Evolutionary conservation across 2,888 invertebrate species (phyloP).

Genomic region (Caradrina clavipalpis): DNA sequence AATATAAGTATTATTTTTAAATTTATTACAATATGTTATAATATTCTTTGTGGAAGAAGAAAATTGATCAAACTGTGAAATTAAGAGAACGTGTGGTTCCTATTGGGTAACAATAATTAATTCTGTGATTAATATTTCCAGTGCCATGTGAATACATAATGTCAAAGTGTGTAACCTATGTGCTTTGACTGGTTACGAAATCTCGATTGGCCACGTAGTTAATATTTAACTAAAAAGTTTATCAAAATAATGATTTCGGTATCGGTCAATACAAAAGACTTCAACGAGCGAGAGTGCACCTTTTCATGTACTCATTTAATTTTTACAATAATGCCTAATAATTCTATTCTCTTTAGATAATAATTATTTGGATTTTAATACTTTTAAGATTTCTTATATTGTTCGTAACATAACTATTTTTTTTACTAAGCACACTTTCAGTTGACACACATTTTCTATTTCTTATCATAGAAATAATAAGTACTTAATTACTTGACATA

Average conservation of each 20-base stretch:
- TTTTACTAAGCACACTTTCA: background rate
- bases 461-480: background rate
- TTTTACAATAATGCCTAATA: no score
- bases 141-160: slow-evolving; percentile 15
- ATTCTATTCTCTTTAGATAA: background rate
- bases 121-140: slow-evolving; percentile 17
- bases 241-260: background rate
- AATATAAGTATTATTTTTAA: slow-evolving; percentile 36
- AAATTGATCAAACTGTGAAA: slow-evolving; percentile 11
- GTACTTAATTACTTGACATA: slow-evolving; percentile 35
- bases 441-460: slow-evolving; percentile 4
- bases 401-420: background rate
- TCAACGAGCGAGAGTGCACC: slow-evolving; percentile 69
- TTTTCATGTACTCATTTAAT: background rate
- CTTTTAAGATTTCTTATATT: background rate
- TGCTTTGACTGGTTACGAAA: slow-evolving; percentile 42
- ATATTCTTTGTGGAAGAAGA: slow-evolving; percentile 33
- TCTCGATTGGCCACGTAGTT: slow-evolving; percentile 22
- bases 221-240: slow-evolving; percentile 16
- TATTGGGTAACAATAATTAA: background rate
- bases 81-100: background rate
- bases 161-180: slow-evolving; percentile 38
- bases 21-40: slow-evolving; percentile 37
- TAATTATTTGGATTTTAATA: background rate
- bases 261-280: slow-evolving; percentile 71